phyloP scores from a whole-genome alignment of 53 echinoderm and acorn worm genomes.

The Echinarachnius parma region DNA sequence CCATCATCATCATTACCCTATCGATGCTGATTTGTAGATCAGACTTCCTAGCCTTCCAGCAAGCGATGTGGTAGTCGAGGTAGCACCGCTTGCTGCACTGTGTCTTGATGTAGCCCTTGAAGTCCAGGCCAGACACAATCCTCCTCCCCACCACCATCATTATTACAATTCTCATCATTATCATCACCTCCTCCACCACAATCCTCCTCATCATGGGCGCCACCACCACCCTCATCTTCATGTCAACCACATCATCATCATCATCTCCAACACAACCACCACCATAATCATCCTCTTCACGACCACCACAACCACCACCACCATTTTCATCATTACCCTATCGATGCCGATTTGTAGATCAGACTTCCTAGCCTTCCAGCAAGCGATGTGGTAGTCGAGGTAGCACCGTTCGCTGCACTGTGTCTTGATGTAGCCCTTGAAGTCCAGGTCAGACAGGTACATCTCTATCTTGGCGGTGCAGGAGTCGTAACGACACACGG shows the following conservation, averaged over 20 bases:
- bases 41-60: conserved; percentile 75
- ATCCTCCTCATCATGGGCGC: too few relatives aligned
- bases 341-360: conserved; percentile 17
- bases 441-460: conserved; percentile 80
- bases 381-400: conserved; percentile 65
- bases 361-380: conserved; percentile 75
- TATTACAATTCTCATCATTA: too few relatives aligned
- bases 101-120: conserved; percentile 74
- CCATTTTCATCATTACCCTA: too few relatives aligned
- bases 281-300: too few relatives aligned
- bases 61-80: conserved; percentile 65
- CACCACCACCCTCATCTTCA: too few relatives aligned
- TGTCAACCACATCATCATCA: too few relatives aligned
- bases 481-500: conserved; percentile 55
- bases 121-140: too few relatives aligned
- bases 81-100: conserved; percentile 69
- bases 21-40: conserved; percentile 19
- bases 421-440: conserved; percentile 74
- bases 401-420: conserved; percentile 72
- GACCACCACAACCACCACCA: too few relatives aligned
- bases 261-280: too few relatives aligned
- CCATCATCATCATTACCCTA: too few relatives aligned
- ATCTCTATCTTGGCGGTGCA: conserved; percentile 66
- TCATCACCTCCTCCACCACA: too few relatives aligned
- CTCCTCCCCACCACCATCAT: too few relatives aligned